phyloP scores from a whole-genome alignment of 1,140 invertebrate species.

The Papilio glaucus region DNA sequence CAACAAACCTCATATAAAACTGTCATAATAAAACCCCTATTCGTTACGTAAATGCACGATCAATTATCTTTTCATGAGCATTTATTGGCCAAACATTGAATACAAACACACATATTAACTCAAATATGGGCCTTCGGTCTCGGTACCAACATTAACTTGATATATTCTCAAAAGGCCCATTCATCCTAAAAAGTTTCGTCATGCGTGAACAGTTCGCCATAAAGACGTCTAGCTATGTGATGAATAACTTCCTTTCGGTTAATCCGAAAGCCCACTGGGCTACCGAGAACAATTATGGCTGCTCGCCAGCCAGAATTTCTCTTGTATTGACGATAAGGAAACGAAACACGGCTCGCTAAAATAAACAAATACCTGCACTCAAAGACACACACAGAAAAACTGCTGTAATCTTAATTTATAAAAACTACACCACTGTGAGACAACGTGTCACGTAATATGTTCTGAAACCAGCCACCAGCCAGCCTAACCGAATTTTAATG shows the following conservation, averaged over 20 bases:
- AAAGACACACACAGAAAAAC: too few species aligned
- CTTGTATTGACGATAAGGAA: constrained; percentile 56
- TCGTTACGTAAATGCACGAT: constrained; percentile 18
- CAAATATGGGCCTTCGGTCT: constrained; percentile 17
- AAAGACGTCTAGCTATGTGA: constrained; percentile 63
- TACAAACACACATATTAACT: constrained; percentile 31
- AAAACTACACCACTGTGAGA: too few species aligned
- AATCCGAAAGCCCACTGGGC: constrained; percentile 53
- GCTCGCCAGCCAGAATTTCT: constrained; percentile 60
- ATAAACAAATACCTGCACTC: constrained; percentile 57
- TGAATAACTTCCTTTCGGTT: constrained; percentile 60
- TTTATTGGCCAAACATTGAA: constrained; percentile 30
- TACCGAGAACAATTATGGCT: constrained; percentile 63
- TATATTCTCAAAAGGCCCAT: constrained; percentile 30
- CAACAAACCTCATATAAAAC: not conserved
- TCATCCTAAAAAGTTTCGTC: constrained; percentile 35
- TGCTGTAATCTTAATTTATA: too few species aligned
- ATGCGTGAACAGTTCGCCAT: constrained; percentile 47
- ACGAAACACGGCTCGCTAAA: constrained; percentile 65
- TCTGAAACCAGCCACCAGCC: too few species aligned
- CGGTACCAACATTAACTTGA: constrained; percentile 19
- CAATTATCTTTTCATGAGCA: constrained; percentile 32
- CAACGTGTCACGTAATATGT: too few species aligned
- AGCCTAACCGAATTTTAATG: too few species aligned
- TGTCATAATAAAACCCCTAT: constrained; percentile 26